These are phyloP conservation scores for Conopomorpha cramerella DNA, from an alignment of 1,140 invertebrate genomes.

Conservation along the genomic window DNA sequence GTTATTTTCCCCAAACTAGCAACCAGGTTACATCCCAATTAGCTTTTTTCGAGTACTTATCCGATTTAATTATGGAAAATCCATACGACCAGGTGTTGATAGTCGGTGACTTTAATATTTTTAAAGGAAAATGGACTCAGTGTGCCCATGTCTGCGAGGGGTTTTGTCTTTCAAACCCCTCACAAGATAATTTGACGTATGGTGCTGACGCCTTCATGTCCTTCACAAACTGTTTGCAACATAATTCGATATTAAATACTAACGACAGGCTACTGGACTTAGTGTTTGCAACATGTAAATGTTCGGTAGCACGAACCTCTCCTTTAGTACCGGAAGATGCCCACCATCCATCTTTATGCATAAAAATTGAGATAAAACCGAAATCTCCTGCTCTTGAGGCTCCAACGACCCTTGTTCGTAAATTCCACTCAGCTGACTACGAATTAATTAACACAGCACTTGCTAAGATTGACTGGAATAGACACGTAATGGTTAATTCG, in stretches of 20 bases:
- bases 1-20: neutral
- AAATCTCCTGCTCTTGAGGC: too few relatives aligned
- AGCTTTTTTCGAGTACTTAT: neutral
- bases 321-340: neutral
- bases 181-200: neutral
- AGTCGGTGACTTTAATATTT: conserved; percentile 1
- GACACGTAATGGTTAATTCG: too few relatives aligned
- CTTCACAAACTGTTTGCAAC: neutral
- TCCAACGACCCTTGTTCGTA: neutral
- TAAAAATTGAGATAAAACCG: too few relatives aligned
- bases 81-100: neutral
- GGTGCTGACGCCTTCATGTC: neutral
- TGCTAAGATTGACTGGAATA: neutral
- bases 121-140: neutral
- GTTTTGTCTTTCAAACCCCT: neutral
- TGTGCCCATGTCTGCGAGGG: neutral
- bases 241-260: too few relatives aligned
- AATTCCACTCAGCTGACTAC: neutral
- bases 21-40: neutral
- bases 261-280: too few relatives aligned
- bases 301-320: neutral
- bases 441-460: neutral
- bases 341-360: too few relatives aligned
- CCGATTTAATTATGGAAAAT: too few relatives aligned
- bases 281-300: neutral